These are phyloP conservation scores for Prenolepis imparis DNA, from an alignment of 2,888 invertebrate genomes.

Conservation along the genomic window DNA sequence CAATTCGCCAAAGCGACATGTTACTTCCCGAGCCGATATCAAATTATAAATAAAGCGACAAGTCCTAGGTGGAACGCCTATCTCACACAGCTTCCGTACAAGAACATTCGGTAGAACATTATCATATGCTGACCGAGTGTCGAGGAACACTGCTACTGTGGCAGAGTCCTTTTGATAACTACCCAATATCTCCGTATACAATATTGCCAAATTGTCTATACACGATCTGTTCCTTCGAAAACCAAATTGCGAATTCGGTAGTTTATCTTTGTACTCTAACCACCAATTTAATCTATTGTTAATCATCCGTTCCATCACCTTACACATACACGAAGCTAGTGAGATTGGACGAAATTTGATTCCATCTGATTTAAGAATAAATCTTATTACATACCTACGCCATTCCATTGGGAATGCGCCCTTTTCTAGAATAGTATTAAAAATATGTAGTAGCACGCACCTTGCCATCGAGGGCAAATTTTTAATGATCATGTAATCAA, in stretches of 20 bases:
- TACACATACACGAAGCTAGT: neutral
- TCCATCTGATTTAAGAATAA: neutral
- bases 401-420: no score
- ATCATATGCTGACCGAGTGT: neutral
- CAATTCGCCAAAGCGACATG: no score
- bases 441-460: no score
- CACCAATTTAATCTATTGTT: neutral
- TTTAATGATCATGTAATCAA: no score
- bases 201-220: neutral
- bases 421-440: no score
- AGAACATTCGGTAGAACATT: neutral
- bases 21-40: no score
- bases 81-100: neutral
- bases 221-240: neutral
- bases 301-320: neutral
- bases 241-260: neutral
- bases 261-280: neutral
- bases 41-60: no score
- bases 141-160: neutral
- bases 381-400: no score
- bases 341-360: neutral
- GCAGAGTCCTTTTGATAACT: fast-evolving
- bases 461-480: no score
- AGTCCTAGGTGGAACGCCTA: no score
- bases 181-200: neutral